phyloP scores from a whole-genome alignment of 2,797 vertebrate genomes.

The Melanotaenia trifasciata region DNA sequence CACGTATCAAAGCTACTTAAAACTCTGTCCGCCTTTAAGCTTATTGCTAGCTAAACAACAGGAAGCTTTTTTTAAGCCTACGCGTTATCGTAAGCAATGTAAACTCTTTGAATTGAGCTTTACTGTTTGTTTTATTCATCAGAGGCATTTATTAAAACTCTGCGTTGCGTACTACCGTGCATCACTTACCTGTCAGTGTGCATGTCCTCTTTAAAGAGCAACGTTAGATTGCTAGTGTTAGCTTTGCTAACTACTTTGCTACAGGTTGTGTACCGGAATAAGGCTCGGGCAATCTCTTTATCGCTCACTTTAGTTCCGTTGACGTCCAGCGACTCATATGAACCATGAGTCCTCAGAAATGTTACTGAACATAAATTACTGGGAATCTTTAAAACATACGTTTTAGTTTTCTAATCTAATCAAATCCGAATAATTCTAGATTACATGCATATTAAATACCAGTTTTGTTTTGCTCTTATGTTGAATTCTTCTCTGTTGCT shows the following conservation, averaged over 20 bases:
- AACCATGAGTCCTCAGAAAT: not conserved
- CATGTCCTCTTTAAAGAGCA: constrained; percentile 41
- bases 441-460: no score
- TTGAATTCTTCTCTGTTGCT: not conserved
- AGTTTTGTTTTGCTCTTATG: not conserved
- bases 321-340: not conserved
- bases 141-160: not conserved
- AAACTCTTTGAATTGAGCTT: not conserved
- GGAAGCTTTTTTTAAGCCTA: constrained; percentile 51
- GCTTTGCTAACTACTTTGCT: constrained; percentile 55
- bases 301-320: constrained; percentile 41
- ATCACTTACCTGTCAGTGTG: constrained; percentile 18
- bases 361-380: no score
- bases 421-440: no score
- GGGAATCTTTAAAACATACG: no score
- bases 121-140: not conserved
- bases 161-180: constrained; percentile 13
- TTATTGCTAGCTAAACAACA: constrained; percentile 63
- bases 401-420: no score
- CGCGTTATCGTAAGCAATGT: constrained; percentile 32
- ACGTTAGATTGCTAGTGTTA: constrained; percentile 39
- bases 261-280: constrained; percentile 54
- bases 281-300: not conserved
- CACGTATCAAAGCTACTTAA: constrained; percentile 62
- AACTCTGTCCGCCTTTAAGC: constrained; percentile 65